Conservation (phyloP, 1,140 invertebrate genomes). For the Saccostrea echinata region DNA sequence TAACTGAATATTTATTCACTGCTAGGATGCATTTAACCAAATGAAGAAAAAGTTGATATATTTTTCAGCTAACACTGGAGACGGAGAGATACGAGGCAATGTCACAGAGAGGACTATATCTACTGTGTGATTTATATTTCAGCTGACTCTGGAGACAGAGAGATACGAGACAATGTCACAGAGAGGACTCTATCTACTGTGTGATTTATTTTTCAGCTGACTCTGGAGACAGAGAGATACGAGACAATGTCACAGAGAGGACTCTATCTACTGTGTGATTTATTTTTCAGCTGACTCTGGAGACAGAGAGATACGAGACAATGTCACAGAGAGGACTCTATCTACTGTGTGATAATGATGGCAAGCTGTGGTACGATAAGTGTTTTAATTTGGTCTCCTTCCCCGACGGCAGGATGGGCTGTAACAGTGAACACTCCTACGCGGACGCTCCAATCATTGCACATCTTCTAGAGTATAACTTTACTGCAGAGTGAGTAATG, state of each 20-base stretch:
- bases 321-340: conserved; percentile 73
- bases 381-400: conserved; percentile 80
- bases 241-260: conserved; percentile 64
- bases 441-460: conserved; percentile 83
- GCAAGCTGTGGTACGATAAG: conserved; percentile 82
- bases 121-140: too few species aligned
- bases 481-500: conserved; percentile 72
- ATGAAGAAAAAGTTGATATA: background rate
- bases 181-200: too few species aligned
- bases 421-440: conserved; percentile 83
- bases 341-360: conserved; percentile 80
- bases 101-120: too few species aligned
- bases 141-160: too few species aligned
- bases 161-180: background rate
- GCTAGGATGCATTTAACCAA: too few species aligned
- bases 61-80: conserved; percentile 50
- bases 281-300: conserved; percentile 45
- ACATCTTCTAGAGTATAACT: conserved; percentile 82
- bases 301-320: conserved; percentile 37
- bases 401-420: conserved; percentile 80
- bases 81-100: conserved; percentile 28
- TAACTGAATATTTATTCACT: too few species aligned
- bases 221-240: conserved; percentile 39
- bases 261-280: conserved; percentile 80
- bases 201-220: too few species aligned